Evolutionary conservation across 2,797 vertebrate genomes (phyloP).

Genomic region (Botia kubotai): DNA sequence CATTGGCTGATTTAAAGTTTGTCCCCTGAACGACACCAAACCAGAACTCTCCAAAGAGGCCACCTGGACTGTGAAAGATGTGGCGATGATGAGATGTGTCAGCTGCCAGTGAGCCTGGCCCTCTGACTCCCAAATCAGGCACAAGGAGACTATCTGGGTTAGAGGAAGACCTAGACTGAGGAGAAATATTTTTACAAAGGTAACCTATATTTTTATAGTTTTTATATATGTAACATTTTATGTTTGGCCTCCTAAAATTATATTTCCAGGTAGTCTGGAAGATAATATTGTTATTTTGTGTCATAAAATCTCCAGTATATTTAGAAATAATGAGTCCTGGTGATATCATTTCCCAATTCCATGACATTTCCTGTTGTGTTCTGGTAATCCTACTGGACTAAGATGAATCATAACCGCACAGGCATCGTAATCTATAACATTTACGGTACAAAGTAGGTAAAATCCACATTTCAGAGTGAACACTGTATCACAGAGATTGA

Average conservation of each 20-base stretch:
- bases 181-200: no score
- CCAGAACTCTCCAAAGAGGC: slow-evolving; percentile 24
- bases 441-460: slow-evolving; percentile 27
- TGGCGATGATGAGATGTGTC: slow-evolving; percentile 35
- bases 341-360: background rate
- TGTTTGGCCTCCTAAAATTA: background rate
- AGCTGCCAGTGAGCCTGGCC: background rate
- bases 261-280: no score
- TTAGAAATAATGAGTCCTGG: background rate
- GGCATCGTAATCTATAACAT: background rate
- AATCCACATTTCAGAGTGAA: background rate
- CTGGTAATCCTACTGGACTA: slow-evolving; percentile 11
- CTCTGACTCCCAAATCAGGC: background rate
- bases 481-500: background rate
- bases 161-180: background rate
- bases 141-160: background rate
- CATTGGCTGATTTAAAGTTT: slow-evolving; percentile 34
- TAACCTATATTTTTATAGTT: no score
- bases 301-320: background rate
- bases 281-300: background rate
- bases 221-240: background rate
- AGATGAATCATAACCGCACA: slow-evolving; percentile 36
- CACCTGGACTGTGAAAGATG: slow-evolving; percentile 40
- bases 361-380: background rate
- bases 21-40: slow-evolving; percentile 36